phyloP scores from a whole-genome alignment of 2,888 invertebrate genomes.

The Alcis repandata region DNA sequence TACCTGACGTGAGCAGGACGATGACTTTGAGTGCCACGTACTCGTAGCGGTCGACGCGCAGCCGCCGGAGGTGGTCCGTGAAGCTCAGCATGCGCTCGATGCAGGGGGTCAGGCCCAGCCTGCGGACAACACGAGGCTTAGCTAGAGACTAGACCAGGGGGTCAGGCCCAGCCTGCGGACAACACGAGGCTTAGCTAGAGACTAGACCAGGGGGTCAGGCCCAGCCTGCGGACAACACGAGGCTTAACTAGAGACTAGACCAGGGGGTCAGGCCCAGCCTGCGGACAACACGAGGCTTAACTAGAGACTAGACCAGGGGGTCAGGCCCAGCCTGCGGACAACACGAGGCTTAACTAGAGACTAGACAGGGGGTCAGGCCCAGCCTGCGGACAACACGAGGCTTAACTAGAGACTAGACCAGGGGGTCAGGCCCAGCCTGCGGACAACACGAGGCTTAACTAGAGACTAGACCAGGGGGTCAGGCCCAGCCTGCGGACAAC shows the following conservation, averaged over 20 bases:
- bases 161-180: conserved; percentile 89
- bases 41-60: conserved; percentile 97
- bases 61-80: conserved; percentile 95
- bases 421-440: conserved; percentile 90
- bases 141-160: too few relatives aligned
- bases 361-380: too few relatives aligned
- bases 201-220: too few relatives aligned
- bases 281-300: conserved; percentile 50
- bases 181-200: background rate
- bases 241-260: too few relatives aligned
- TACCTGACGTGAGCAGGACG: conserved; percentile 96
- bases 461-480: too few relatives aligned
- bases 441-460: conserved; percentile 50
- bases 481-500: conserved; percentile 88
- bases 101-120: conserved; percentile 93
- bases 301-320: too few relatives aligned
- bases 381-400: conserved; percentile 82
- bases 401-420: too few relatives aligned
- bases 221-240: conserved; percentile 86
- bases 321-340: conserved; percentile 88
- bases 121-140: conserved; percentile 62
- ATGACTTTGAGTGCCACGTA: conserved; percentile 99
- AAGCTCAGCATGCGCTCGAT: conserved; percentile 98
- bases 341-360: too few relatives aligned
- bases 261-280: conserved; percentile 92